These are phyloP conservation scores for Hippocampus comes DNA, from an alignment of 2,113 vertebrate genomes.

Conservation along the genomic window DNA sequence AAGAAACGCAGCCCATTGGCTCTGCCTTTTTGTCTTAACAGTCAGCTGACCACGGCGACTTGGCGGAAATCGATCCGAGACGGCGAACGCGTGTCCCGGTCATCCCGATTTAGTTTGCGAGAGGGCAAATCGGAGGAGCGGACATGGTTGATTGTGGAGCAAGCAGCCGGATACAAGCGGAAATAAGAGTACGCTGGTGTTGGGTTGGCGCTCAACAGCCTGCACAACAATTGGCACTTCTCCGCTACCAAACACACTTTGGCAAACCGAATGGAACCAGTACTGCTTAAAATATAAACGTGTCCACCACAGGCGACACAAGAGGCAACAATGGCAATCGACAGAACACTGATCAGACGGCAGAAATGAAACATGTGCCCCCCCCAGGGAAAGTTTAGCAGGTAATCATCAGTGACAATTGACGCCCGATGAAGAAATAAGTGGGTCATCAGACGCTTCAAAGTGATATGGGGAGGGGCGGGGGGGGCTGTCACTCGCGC, in stretches of 20 bases:
- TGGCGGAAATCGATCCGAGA: constrained; percentile 31
- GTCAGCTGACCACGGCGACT: constrained; percentile 3
- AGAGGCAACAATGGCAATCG: neutral
- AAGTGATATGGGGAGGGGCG: neutral
- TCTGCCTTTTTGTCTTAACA: constrained; percentile 10
- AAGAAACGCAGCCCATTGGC: constrained; percentile 9
- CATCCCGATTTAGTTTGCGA: constrained; percentile 8
- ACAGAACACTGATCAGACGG: neutral
- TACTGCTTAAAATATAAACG: neutral
- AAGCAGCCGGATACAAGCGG: no score
- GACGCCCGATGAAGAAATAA: neutral
- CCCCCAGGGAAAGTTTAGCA: neutral
- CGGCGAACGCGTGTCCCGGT: constrained; percentile 19
- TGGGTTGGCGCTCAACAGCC: no score
- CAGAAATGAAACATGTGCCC: neutral
- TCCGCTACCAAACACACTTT: no score
- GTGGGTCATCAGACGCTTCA: neutral
- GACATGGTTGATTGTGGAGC: neutral
- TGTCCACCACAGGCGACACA: neutral
- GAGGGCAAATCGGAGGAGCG: neutral
- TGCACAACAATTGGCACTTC: no score
- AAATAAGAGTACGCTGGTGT: neutral
- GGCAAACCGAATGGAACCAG: no score
- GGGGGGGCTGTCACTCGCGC: neutral
- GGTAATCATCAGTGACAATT: neutral